Percentiles rank a stretch among this genome's conserved stretches.
These are phyloP conservation scores for Arizona elegans DNA, from an alignment of 2,113 vertebrate species.

Conservation along the genomic window DNA sequence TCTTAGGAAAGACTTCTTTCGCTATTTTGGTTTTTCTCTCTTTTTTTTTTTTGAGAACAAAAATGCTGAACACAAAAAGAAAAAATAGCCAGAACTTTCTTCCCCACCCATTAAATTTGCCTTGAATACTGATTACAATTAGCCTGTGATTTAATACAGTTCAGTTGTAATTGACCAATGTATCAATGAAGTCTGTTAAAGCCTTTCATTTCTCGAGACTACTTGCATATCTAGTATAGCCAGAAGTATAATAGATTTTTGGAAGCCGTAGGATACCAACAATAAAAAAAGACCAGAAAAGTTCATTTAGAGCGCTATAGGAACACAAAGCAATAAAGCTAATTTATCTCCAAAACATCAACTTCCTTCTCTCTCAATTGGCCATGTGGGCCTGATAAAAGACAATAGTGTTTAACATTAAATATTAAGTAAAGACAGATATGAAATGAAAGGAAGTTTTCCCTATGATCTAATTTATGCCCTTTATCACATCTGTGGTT, in stretches of 20 bases:
- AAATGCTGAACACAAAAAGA: not conserved
- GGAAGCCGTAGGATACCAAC: constrained; percentile 15
- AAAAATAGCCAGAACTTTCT: not conserved
- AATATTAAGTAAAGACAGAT: constrained; percentile 52
- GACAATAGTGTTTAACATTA: constrained; percentile 50
- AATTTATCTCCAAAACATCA: constrained; percentile 69
- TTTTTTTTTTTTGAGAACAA: not conserved
- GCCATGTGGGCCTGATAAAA: constrained; percentile 67
- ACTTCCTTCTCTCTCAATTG: constrained; percentile 67
- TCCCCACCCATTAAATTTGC: not conserved
- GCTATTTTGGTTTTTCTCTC: not conserved
- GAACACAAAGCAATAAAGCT: constrained; percentile 59
- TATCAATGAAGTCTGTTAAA: constrained; percentile 1
- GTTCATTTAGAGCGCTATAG: constrained; percentile 22
- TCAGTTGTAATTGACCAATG: not conserved
- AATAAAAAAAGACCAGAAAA: constrained; percentile 16
- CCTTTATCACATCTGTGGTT: not conserved
- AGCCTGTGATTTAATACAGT: not conserved
- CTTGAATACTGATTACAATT: constrained; percentile 36
- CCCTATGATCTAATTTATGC: constrained; percentile 38
- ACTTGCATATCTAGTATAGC: not conserved
- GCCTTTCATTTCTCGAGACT: constrained; percentile 6
- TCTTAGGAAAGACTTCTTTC: not conserved
- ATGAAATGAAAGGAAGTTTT: constrained; percentile 30
- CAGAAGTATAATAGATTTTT: constrained; percentile 46